Conservation (phyloP, 1,140 invertebrate species). For the Drosophila ercepeae region DNA sequence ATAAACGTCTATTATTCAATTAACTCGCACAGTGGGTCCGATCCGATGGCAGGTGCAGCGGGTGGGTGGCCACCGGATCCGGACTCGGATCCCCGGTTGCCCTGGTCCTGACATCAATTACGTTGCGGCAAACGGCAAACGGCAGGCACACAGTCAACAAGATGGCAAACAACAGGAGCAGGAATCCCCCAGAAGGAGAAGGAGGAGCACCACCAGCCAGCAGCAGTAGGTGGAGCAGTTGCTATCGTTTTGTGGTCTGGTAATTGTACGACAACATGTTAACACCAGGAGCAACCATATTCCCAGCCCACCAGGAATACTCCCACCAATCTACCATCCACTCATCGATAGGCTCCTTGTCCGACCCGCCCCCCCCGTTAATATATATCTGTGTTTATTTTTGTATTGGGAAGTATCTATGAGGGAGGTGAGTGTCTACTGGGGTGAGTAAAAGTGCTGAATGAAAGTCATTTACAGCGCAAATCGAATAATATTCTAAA, state of each 20-base stretch:
- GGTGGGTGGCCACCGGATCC: constrained; percentile 7
- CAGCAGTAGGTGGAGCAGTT: constrained; percentile 2
- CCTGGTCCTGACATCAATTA: constrained; percentile 50
- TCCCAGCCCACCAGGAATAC: constrained; percentile 15
- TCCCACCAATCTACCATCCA: constrained; percentile 2
- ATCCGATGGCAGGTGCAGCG: constrained; percentile 34
- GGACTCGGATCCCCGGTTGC: not conserved
- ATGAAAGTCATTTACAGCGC: constrained; percentile 77
- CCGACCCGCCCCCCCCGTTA: constrained; percentile 11
- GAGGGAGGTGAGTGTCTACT: constrained; percentile 6
- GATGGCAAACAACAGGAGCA: constrained; percentile 41
- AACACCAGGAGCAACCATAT: constrained; percentile 64
- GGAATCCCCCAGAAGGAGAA: not conserved
- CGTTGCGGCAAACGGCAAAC: constrained; percentile 54
- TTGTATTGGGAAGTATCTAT: constrained; percentile 7
- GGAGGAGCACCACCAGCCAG: not conserved
- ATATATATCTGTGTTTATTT: constrained; percentile 2
- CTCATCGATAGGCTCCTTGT: constrained; percentile 48
- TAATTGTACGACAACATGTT: constrained; percentile 78
- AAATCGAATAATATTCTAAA: constrained; percentile 81
- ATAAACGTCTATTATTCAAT: constrained; percentile 80
- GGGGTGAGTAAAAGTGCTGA: constrained; percentile 32
- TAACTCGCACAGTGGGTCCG: constrained; percentile 61
- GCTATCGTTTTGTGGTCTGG: constrained; percentile 57
- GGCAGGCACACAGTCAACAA: constrained; percentile 48